Conservation (phyloP, 2,888 invertebrate species). For the Thecophora atra region DNA sequence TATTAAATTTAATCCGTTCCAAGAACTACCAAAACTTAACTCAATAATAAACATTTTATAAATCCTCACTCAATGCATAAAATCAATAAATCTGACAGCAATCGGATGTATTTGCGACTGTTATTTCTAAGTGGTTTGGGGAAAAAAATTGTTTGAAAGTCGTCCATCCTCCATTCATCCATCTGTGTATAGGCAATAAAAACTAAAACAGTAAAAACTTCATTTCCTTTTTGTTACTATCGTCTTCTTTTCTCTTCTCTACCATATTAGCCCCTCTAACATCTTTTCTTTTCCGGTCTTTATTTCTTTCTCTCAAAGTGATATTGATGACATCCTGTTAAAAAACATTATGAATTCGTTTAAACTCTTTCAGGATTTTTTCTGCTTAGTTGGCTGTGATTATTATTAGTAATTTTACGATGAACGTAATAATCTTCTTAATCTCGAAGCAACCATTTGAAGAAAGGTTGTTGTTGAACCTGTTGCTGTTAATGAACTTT, state of each 20-base stretch:
- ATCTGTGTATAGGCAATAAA: not conserved
- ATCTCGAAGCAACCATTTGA: too few species aligned
- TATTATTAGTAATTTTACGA: not conserved
- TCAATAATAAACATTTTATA: constrained; percentile 28
- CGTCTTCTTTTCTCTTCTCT: too few species aligned
- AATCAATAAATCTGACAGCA: constrained; percentile 37
- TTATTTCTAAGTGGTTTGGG: not conserved
- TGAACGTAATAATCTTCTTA: not conserved
- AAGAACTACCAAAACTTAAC: not conserved
- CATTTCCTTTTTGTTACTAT: not conserved
- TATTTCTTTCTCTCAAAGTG: too few species aligned
- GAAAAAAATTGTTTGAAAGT: constrained; percentile 23
- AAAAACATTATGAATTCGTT: constrained; percentile 29
- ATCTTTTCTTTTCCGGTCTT: too few species aligned
- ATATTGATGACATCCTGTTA: constrained; percentile 37
- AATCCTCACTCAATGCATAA: constrained; percentile 28
- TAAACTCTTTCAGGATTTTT: not conserved
- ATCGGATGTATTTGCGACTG: constrained; percentile 27
- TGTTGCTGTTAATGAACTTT: too few species aligned
- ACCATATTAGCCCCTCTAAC: too few species aligned
- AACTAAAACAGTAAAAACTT: not conserved
- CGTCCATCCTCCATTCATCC: not conserved
- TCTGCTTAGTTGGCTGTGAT: constrained; percentile 2
- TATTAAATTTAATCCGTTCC: too few species aligned
- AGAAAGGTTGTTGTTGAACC: not conserved